These are phyloP conservation scores for Drosophila lini DNA, from an alignment of 1,140 invertebrate species.

Conservation along the genomic window DNA sequence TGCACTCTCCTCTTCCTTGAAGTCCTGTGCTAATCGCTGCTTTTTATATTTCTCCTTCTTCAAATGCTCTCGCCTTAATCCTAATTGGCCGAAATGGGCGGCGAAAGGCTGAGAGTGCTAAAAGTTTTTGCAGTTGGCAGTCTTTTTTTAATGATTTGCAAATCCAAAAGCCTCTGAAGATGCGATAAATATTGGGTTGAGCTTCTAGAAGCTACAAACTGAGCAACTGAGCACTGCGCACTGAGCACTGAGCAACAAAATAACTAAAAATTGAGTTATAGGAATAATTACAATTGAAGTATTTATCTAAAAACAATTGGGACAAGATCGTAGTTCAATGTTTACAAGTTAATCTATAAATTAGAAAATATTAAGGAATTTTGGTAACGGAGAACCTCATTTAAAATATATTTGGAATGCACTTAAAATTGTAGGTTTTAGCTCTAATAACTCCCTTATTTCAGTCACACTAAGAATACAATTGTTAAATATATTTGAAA, in stretches of 20 bases:
- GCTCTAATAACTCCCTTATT: not conserved
- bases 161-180: constrained; percentile 28
- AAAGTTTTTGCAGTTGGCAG: constrained; percentile 46
- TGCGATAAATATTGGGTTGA: constrained; percentile 45
- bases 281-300: no score
- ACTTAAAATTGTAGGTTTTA: not conserved
- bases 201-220: constrained; percentile 5
- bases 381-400: no score
- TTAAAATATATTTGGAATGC: no score
- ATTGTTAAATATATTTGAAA: not conserved
- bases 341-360: not conserved
- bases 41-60: constrained; percentile 14
- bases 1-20: constrained; percentile 1
- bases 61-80: constrained; percentile 44
- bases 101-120: constrained; percentile 30
- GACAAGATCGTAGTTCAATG: not conserved
- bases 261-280: no score
- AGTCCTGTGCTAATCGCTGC: constrained; percentile 33
- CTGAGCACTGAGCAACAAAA: not conserved
- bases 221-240: no score
- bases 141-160: constrained; percentile 48
- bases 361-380: not conserved
- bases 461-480: no score
- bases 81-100: constrained; percentile 56
- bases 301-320: no score